phyloP scores from a whole-genome alignment of 2,888 invertebrate genomes.

The Amblyjoppa fuscipennis region DNA sequence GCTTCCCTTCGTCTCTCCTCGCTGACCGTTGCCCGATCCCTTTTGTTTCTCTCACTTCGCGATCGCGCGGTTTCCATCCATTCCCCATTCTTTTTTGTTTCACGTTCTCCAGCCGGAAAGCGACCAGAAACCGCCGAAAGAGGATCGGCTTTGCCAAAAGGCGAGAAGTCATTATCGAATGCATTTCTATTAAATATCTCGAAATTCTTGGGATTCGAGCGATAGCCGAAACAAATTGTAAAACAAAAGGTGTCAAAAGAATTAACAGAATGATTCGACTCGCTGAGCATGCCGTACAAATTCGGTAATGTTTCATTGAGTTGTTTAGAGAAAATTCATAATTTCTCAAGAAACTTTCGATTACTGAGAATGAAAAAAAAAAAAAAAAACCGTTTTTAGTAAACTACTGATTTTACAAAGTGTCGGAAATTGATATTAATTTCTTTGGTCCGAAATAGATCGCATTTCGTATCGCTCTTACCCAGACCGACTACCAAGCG shows the following conservation, averaged over 20 bases:
- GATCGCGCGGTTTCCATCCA: slow-evolving; percentile 41
- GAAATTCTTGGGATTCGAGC: not conserved
- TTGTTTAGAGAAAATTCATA: too few species aligned
- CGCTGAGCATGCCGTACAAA: too few species aligned
- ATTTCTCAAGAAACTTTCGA: too few species aligned
- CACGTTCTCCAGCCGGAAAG: slow-evolving; percentile 35
- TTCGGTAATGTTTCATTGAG: too few species aligned
- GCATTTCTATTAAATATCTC: not conserved
- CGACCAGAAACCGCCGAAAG: slow-evolving; percentile 34
- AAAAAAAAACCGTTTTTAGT: too few species aligned
- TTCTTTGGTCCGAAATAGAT: too few species aligned
- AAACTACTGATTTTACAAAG: too few species aligned
- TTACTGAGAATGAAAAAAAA: too few species aligned
- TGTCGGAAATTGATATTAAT: too few species aligned
- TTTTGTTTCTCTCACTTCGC: slow-evolving; percentile 64
- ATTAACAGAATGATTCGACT: not conserved
- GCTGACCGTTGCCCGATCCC: slow-evolving; percentile 63
- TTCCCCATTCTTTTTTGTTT: slow-evolving; percentile 34
- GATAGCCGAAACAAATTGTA: not conserved
- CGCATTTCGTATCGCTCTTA: too few species aligned
- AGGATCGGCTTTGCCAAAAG: not conserved
- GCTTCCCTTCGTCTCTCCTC: slow-evolving; percentile 70
- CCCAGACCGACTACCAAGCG: not conserved
- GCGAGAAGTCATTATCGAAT: slow-evolving; percentile 52
- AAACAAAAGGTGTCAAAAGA: not conserved